Percentiles rank a stretch among this genome's conserved stretches.
Conservation (phyloP, 2,113 vertebrate genomes). For the Notarius quadriscutis region DNA sequence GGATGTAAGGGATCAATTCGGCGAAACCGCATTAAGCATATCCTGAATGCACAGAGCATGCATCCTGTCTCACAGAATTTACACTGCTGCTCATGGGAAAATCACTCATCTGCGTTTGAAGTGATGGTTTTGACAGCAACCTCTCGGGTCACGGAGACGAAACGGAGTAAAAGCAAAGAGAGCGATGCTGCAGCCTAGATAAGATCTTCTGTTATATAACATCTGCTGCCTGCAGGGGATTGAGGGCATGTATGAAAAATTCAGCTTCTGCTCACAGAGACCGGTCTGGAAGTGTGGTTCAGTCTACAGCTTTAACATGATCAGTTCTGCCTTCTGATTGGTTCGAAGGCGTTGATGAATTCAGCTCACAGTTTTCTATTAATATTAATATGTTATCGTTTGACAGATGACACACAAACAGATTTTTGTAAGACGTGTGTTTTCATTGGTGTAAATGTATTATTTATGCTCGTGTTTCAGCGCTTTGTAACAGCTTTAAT, state of each 20-base stretch:
- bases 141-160: not conserved
- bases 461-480: not conserved
- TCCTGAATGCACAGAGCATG: not conserved
- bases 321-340: not conserved
- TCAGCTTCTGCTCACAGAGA: constrained; percentile 6
- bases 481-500: not conserved
- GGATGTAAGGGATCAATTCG: not conserved
- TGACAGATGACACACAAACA: not conserved
- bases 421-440: not conserved
- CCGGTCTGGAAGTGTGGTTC: not conserved
- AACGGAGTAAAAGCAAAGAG: not conserved
- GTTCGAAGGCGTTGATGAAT: not conserved
- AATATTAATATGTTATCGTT: not conserved
- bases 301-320: not conserved
- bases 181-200: not conserved
- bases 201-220: constrained; percentile 35
- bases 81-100: not conserved
- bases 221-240: constrained; percentile 13
- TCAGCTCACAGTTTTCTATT: not conserved
- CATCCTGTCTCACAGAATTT: not conserved
- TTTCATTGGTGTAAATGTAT: not conserved
- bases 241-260: constrained; percentile 16
- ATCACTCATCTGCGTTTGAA: not conserved
- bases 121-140: constrained; percentile 18
- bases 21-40: not conserved